Conservation (phyloP, 2,888 invertebrate genomes). For the Rapana venosa region DNA sequence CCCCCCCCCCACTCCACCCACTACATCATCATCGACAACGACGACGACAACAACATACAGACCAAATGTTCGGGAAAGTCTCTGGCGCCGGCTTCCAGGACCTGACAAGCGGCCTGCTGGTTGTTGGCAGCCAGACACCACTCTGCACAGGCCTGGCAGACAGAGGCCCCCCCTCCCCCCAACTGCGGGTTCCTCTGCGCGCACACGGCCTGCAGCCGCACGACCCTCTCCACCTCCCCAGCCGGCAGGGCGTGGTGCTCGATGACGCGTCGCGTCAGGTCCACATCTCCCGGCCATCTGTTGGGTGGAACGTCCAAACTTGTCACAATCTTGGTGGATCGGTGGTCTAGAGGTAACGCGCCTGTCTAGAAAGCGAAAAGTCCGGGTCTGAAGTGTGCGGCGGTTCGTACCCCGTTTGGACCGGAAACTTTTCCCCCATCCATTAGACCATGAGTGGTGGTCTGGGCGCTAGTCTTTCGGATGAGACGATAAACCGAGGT, state of each 20-base stretch:
- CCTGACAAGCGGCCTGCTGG: slow-evolving; percentile 46
- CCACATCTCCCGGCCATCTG: slow-evolving; percentile 54
- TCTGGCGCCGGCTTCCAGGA: slow-evolving; percentile 46
- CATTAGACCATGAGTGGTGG: no score
- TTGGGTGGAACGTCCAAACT: not conserved
- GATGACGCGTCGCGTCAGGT: slow-evolving; percentile 44
- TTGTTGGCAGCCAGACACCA: slow-evolving; percentile 46
- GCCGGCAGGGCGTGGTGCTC: slow-evolving; percentile 48
- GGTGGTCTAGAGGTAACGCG: no score
- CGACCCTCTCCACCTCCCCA: slow-evolving; percentile 35
- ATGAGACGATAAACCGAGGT: no score
- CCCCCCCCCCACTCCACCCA: no score
- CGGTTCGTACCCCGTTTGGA: no score
- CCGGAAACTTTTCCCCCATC: no score
- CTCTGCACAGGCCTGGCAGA: slow-evolving; percentile 46
- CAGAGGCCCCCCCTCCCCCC: slow-evolving; percentile 27
- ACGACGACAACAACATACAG: slow-evolving; percentile 13
- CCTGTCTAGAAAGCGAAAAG: no score
- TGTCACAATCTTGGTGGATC: no score
- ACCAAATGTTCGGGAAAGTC: slow-evolving; percentile 50
- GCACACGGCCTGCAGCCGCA: slow-evolving; percentile 42
- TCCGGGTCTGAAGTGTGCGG: no score
- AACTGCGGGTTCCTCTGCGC: slow-evolving; percentile 46
- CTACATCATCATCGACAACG: no score
- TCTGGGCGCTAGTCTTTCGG: no score